Percentiles rank a stretch among this genome's conserved stretches.
Conservation (phyloP, 2,113 vertebrate genomes). For the Eleginops maclovinus region DNA sequence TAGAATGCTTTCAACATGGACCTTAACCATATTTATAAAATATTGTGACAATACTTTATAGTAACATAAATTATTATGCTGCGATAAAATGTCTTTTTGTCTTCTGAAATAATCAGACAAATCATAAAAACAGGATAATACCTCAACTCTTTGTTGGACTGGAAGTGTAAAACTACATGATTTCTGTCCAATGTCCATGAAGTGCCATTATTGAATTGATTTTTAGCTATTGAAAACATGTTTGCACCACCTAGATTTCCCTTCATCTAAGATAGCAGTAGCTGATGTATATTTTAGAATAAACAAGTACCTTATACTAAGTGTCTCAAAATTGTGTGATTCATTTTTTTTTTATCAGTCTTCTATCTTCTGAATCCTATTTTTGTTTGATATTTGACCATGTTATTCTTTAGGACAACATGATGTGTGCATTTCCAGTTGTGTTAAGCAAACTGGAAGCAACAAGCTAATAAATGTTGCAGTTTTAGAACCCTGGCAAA, state of each 20-base stretch:
- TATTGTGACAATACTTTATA: no score
- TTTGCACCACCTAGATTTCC: background rate
- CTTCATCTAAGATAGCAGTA: background rate
- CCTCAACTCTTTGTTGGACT: background rate
- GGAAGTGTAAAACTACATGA: background rate
- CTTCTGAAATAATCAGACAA: no score
- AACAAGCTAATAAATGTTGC: background rate
- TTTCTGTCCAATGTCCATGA: constrained; percentile 8
- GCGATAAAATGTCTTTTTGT: no score
- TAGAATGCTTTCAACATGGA: no score
- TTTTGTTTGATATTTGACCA: background rate
- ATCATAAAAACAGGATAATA: no score
- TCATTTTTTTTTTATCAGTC: background rate
- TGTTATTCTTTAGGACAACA: background rate
- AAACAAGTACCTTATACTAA: background rate
- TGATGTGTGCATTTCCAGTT: background rate
- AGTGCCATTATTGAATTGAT: constrained; percentile 29
- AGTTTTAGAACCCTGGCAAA: background rate
- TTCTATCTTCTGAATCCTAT: background rate
- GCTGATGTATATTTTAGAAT: background rate
- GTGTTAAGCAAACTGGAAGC: background rate
- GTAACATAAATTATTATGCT: no score
- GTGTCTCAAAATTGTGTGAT: background rate
- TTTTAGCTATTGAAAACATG: background rate
- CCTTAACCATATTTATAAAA: no score